These are phyloP conservation scores for Neelides folsomi DNA, from an alignment of 2,888 invertebrate species.

Conservation along the genomic window DNA sequence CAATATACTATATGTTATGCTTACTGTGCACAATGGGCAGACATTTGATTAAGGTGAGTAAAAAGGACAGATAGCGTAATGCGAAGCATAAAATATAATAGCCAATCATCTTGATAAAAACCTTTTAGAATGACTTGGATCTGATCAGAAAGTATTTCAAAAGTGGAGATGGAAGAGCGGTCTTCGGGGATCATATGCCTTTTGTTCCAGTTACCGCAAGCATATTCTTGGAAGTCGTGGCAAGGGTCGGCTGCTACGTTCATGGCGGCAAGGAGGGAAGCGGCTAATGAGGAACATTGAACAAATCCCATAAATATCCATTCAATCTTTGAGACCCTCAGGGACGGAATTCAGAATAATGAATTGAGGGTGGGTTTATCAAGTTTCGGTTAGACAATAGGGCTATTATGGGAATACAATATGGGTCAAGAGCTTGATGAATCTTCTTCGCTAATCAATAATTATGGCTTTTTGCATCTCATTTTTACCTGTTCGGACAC, in stretches of 20 bases:
- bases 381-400: too few relatives aligned
- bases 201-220: conserved; percentile 78
- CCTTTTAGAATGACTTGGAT: conserved; percentile 64
- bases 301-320: neutral
- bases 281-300: conserved; percentile 44
- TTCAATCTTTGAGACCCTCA: neutral
- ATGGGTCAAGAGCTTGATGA: neutral
- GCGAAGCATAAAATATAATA: neutral
- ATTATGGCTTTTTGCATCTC: neutral
- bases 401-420: neutral
- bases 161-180: conserved; percentile 66
- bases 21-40: too few relatives aligned
- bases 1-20: too few relatives aligned
- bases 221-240: conserved; percentile 70
- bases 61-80: neutral
- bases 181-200: conserved; percentile 75
- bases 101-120: conserved; percentile 25
- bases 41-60: too few relatives aligned
- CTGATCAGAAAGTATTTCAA: conserved; percentile 71
- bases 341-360: too few relatives aligned
- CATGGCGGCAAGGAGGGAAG: conserved; percentile 66
- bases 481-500: conserved; percentile 49
- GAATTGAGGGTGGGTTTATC: too few relatives aligned
- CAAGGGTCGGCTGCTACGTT: conserved; percentile 63
- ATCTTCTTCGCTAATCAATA: neutral